Conservation (phyloP, 2,113 vertebrate species). For the Motacilla alba region DNA sequence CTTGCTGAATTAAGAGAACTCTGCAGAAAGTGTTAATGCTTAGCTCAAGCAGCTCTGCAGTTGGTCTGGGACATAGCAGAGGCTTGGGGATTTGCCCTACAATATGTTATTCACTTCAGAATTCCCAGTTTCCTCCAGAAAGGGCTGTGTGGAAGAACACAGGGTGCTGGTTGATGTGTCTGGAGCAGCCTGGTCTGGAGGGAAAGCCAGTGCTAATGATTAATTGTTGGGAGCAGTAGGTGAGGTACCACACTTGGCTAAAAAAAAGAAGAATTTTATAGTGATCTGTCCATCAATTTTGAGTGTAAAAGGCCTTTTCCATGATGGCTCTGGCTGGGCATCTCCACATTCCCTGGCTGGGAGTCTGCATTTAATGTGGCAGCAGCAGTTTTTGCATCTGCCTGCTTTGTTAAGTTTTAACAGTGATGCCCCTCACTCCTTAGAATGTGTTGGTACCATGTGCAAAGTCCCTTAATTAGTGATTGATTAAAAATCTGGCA, state of each 20-base stretch:
- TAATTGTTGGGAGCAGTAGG: background rate
- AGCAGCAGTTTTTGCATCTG: background rate
- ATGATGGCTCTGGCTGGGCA: background rate
- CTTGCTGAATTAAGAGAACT: background rate
- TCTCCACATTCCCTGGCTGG: background rate
- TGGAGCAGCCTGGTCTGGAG: background rate
- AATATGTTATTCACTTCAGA: background rate
- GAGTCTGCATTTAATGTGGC: background rate
- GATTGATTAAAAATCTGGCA: background rate
- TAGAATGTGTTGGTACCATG: background rate
- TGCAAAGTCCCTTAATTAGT: background rate
- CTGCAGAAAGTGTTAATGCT: background rate
- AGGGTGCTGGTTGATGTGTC: background rate
- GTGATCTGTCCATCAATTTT: background rate
- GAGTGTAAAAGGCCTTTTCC: background rate
- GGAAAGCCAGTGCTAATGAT: background rate
- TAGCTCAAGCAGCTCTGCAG: background rate
- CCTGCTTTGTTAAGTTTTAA: background rate
- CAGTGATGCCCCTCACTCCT: background rate
- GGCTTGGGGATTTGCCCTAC: background rate
- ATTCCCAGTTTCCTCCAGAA: background rate
- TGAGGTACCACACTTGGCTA: background rate
- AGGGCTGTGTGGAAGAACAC: background rate
- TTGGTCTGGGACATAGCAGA: background rate
- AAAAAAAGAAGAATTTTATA: background rate